Evolutionary conservation across 2,113 vertebrate genomes (phyloP).

Genomic region (Sterrhoptilus dennistouni): DNA sequence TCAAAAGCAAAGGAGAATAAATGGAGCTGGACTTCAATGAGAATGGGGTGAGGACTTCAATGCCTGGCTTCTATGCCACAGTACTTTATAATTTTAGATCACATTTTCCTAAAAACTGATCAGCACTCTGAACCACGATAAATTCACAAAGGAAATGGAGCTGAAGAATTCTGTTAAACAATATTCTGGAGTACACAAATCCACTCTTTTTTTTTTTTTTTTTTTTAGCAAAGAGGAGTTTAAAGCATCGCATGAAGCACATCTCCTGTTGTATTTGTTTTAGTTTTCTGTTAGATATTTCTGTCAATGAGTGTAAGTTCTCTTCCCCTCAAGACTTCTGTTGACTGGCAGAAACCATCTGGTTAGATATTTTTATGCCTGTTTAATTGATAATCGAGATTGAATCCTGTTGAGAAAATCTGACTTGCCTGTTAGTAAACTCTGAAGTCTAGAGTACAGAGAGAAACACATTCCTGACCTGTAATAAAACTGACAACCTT

Average conservation of each 20-base stretch:
- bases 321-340: conserved; percentile 36
- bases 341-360: conserved; percentile 62
- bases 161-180: background rate
- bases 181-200: background rate
- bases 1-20: background rate
- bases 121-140: background rate
- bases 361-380: conserved; percentile 60
- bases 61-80: background rate
- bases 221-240: background rate
- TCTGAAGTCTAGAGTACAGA: background rate
- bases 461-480: conserved; percentile 11
- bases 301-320: conserved; percentile 30
- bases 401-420: conserved; percentile 51
- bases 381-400: conserved; percentile 70
- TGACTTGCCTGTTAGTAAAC: conserved; percentile 42
- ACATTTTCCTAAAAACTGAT: background rate
- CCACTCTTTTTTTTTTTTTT: background rate
- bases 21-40: background rate
- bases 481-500: conserved; percentile 6
- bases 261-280: background rate
- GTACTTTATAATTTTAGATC: background rate
- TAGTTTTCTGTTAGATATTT: conserved; percentile 17
- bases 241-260: background rate
- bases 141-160: background rate
- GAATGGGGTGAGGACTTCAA: background rate